Evolutionary conservation across 2,888 invertebrate genomes (phyloP), one percentile per base, ranked within the genome.

Genomic region (Scaptomyza cyrtandrae): DNA sequence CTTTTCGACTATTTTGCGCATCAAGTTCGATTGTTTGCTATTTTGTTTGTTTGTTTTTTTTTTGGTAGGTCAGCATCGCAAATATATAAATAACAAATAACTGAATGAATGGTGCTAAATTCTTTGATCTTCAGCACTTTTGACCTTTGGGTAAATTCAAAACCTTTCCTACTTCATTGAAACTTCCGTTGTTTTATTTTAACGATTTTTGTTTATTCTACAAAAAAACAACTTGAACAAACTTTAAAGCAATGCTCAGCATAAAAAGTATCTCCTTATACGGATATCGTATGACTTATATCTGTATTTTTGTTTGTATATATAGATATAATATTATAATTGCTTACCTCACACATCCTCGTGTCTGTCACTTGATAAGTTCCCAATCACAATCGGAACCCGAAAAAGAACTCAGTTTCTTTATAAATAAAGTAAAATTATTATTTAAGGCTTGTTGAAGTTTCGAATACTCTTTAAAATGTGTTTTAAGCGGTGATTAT

Each of bases 131-230:
- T 37, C 19, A 49, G 49, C 24, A 24, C 6, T n/a, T 31, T 31
- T 72, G 62, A 78, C 78, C 75, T 72, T 62, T 76, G 64, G 35
- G 19, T 5, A 13, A 55, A 41, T 10, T 52, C 16, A 9, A 7
- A 35, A 39, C 14, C 9, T 1, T n/a, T 35, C 9, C 19, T 14
- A 7, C 33, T 33, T 10, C 37, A 31, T 11, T 48, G 14, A 48
- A 58, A 81, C 82, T 86, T 86, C 77, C 87, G 80, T 63, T 76
- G 48, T 14, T 27, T 74, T 63, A 2, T 24, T 24, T 24, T 1
- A 24, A 24, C 24, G 24, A 3, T 24, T 72, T 46, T 56, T 41
- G 60, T 60, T 59, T 48, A 55, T 55, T 59, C 5, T 16, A 9
- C 9, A 13, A 19, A 9, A 9, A 33, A 49, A 7, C 31, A 33